Evolutionary conservation across 2,888 invertebrate genomes (phyloP), one percentile per base, ranked within the genome.

Genomic region (Sussaba pulchella): DNA sequence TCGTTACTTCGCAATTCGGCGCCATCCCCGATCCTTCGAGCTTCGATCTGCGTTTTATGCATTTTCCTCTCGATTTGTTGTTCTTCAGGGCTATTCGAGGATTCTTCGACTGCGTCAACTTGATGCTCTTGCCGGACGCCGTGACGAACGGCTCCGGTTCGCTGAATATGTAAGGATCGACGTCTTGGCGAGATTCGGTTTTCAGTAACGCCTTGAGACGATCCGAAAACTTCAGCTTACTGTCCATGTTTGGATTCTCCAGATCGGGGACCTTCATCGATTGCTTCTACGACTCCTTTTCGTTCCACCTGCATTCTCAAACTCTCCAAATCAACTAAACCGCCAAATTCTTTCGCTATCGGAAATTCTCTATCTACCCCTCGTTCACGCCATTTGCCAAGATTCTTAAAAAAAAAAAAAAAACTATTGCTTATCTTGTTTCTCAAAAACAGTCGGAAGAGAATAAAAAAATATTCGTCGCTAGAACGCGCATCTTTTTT

Each of bases 111-210:
- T 88, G 86, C 73, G 87, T 85, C 76, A 89, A 66, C 75, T 89
- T 87, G 66, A 88, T 78, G 70, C 87, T 90, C 83, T 89, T 78
- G 17, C 72, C 69, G 12, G 83, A 83, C 64, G 87, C 83, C 52
- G 89, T 81, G 50, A 83, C 81, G 36, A 91, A 87, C 45, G 91
- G 89, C 83, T 93, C 93, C 2, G 92, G 92, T 77, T 93, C 93
- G 83, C 92, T 92, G 86, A 93, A 93, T 73, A 93, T 91, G 81
- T 93, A 93, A 1, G 93, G 93, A 88, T 93, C 93, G 76, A 92
- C 92, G 82, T 91, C 90, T 81, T 91, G 89, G 41, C 89, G 90
- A 39, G 89, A 83, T 77, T 92, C 92, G 41, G 90, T 89, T 87
- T 92, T 92, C 43, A 92, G 87, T 72, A 93, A 87, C 73, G 92